phyloP scores from a whole-genome alignment of 2,113 vertebrate genomes.

The Dasyornis broadbenti region DNA sequence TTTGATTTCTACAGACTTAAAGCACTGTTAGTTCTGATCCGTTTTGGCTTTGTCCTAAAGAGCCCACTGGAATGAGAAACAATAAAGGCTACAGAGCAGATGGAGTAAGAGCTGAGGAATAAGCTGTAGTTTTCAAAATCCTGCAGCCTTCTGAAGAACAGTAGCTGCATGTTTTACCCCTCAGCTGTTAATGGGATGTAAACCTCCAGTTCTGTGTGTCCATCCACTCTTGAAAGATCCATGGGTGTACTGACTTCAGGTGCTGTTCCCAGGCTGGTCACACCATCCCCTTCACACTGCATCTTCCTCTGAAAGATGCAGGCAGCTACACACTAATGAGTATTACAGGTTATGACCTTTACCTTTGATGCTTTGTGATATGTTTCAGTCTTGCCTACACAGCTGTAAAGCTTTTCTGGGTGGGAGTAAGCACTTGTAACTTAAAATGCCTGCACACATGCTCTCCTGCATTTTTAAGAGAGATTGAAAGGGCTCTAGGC shows the following conservation, averaged over 20 bases:
- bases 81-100: background rate
- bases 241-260: background rate
- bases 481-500: background rate
- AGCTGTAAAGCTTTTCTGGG: background rate
- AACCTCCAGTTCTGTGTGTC: background rate
- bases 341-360: background rate
- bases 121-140: background rate
- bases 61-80: background rate
- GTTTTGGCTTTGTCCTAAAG: slow-evolving; percentile 17
- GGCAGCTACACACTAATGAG: background rate
- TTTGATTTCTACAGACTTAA: slow-evolving; percentile 37
- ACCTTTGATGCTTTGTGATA: background rate
- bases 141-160: background rate
- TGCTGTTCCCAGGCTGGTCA: background rate
- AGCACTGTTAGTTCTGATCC: slow-evolving; percentile 31
- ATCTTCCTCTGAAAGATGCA: background rate
- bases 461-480: background rate
- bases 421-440: background rate
- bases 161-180: background rate
- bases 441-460: background rate
- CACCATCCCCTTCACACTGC: background rate
- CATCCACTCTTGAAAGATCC: background rate
- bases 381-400: background rate
- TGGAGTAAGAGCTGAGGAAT: background rate
- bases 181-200: background rate